Evolutionary conservation across 1,140 invertebrate genomes (phyloP).

Genomic region (Chionoecetes opilio): DNA sequence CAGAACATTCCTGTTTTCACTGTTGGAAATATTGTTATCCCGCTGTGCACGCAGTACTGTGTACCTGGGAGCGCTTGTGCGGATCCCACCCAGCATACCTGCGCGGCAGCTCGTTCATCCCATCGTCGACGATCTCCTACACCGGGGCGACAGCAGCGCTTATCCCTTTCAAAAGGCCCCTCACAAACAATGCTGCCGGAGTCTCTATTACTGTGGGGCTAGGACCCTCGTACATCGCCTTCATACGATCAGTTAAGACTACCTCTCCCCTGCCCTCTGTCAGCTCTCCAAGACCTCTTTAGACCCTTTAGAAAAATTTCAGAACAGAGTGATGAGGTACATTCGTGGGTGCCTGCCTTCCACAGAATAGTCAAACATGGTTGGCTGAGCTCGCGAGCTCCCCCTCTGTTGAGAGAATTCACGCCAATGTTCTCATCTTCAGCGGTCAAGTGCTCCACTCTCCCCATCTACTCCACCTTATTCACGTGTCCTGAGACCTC

Average conservation of each 20-base stretch:
- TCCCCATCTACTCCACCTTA: background rate
- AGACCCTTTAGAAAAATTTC: background rate
- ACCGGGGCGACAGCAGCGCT: too few relatives aligned
- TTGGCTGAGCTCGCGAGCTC: background rate
- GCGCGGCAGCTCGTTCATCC: too few relatives aligned
- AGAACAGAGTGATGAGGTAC: conserved; percentile 54
- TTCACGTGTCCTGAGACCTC: conserved; percentile 34
- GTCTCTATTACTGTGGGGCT: too few relatives aligned
- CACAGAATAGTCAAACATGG: conserved; percentile 13
- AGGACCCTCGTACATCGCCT: background rate
- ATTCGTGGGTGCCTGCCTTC: background rate
- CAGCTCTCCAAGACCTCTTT: background rate
- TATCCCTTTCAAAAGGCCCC: too few relatives aligned
- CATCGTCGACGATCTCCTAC: too few relatives aligned
- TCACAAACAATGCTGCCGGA: too few relatives aligned
- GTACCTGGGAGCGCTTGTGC: too few relatives aligned
- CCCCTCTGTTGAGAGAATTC: conserved; percentile 24
- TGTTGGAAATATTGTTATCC: too few relatives aligned
- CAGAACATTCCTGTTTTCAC: too few relatives aligned
- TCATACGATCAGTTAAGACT: conserved; percentile 38
- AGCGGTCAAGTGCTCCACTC: conserved; percentile 45
- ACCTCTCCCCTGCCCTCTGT: conserved; percentile 14
- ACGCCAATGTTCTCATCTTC: background rate
- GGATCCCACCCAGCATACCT: too few relatives aligned
- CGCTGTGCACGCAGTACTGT: too few relatives aligned